Evolutionary conservation across 2,888 invertebrate genomes (phyloP), one percentile per base, ranked within the genome.

Genomic region (Proisotoma minuta): DNA sequence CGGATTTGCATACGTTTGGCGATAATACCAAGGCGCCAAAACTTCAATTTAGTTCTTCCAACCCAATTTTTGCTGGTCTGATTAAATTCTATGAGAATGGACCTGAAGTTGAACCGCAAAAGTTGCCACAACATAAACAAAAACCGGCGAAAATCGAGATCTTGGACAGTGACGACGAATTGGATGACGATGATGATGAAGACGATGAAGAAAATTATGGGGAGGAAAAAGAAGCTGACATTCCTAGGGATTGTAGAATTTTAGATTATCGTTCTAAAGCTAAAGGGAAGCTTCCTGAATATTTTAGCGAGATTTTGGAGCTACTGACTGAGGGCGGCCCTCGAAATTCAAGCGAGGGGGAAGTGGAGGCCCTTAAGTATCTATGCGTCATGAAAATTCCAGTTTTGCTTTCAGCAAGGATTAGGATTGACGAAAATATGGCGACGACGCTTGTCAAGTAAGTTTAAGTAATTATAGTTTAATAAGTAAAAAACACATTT

Each of bases 91-190:
- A 68, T 48, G 61, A 63, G 28, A 43, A 39, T 49, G 43, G 51
- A 12, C 20, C 23, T 8, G 22, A 26, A 20, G 43, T 39, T 2
- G 12, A 12, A 28, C 12, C 2, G 50, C 28, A 24, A 2, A 18
- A 5, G 5, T 26, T 12, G 4, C n/a, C 22, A 23, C 24, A 60
- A 3, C 20, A 4, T 20, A 29, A 50, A 5, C 15, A 28, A 28
- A 34, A 24, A n/a, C 3, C 34, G 34, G 20, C 15, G 5, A 64
- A 58, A 52, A 28, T 66, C 5, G 57, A 66, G 56, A 57, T 68
- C 0, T 43, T 68, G 15, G 72, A 72, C 29, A 72, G 72, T 63
- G 72, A 72, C 50, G 72, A 72, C 47, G 72, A 72, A 12, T 57
- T 59, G 3, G 64, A 60, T 10, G 63, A 57, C 10, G 65, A 64